Evolutionary conservation across 2,797 vertebrate species (phyloP).

Genomic region (Thamnophis elegans): DNA sequence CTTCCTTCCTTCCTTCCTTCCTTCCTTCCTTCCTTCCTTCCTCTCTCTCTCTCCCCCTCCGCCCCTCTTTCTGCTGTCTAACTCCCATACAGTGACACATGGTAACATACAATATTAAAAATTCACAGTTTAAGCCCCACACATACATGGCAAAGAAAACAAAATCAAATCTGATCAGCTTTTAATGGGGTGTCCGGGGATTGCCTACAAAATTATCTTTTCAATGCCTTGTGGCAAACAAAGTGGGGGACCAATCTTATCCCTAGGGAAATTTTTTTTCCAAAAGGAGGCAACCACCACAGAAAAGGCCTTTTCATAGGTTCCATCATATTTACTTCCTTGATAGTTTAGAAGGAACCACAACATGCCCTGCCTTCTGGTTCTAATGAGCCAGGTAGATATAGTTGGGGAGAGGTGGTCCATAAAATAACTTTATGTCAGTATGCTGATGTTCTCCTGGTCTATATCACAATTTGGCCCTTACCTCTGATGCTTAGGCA

Average conservation of each 20-base stretch:
- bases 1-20: too few species aligned
- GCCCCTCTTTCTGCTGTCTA: too few species aligned
- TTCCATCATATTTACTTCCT: neutral
- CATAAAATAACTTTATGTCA: neutral
- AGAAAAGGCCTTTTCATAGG: neutral
- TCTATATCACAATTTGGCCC: neutral
- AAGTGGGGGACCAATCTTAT: neutral
- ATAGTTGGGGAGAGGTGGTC: neutral
- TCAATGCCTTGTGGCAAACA: neutral
- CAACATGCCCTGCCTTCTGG: neutral
- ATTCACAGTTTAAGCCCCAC: neutral
- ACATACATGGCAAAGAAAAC: neutral
- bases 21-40: neutral
- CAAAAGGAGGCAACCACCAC: neutral
- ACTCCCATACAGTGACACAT: neutral
- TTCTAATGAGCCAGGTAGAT: neutral
- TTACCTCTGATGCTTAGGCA: neutral
- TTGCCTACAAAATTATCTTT: neutral
- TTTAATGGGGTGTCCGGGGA: neutral
- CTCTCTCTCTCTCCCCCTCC: neutral
- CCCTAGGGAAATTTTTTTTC: neutral
- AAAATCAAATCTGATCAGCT: neutral
- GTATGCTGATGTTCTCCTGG: neutral
- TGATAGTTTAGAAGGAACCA: neutral
- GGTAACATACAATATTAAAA: neutral